Conservation (phyloP, 2,113 vertebrate species). For the Nymphicus hollandicus region DNA sequence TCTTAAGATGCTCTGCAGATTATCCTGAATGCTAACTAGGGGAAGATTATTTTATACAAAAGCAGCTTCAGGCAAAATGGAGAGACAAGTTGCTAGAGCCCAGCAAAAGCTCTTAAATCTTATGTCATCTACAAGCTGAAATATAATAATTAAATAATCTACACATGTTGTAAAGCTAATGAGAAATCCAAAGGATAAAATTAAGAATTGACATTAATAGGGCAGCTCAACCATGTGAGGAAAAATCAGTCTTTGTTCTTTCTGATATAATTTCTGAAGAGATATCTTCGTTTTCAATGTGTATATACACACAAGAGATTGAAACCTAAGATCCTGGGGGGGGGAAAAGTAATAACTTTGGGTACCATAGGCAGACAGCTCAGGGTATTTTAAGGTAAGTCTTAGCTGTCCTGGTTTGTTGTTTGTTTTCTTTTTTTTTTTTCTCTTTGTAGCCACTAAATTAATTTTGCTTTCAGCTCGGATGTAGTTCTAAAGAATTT, state of each 20-base stretch:
- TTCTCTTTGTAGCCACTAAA: neutral
- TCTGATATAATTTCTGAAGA: neutral
- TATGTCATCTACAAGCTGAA: constrained; percentile 44
- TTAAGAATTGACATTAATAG: constrained; percentile 50
- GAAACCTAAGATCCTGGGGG: neutral
- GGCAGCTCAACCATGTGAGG: neutral
- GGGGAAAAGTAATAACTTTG: neutral
- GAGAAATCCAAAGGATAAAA: constrained; percentile 55
- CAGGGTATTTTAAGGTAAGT: neutral
- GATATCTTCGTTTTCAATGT: neutral
- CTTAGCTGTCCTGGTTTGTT: neutral
- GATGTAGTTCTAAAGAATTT: neutral
- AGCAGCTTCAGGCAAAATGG: constrained; percentile 60
- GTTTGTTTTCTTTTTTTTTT: neutral
- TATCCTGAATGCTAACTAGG: constrained; percentile 54
- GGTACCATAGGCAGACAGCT: neutral
- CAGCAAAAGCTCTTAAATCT: constrained; percentile 53
- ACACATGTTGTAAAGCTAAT: constrained; percentile 47
- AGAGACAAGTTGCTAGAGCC: constrained; percentile 13
- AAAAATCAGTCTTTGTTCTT: neutral
- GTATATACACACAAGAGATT: neutral
- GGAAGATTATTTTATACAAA: constrained; percentile 64
- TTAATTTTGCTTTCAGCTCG: neutral
- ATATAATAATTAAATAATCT: constrained; percentile 63
- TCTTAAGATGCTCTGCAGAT: constrained; percentile 54